Evolutionary conservation across 1,140 invertebrate species (phyloP).

Genomic region (Temnothorax curvispinosus): DNA sequence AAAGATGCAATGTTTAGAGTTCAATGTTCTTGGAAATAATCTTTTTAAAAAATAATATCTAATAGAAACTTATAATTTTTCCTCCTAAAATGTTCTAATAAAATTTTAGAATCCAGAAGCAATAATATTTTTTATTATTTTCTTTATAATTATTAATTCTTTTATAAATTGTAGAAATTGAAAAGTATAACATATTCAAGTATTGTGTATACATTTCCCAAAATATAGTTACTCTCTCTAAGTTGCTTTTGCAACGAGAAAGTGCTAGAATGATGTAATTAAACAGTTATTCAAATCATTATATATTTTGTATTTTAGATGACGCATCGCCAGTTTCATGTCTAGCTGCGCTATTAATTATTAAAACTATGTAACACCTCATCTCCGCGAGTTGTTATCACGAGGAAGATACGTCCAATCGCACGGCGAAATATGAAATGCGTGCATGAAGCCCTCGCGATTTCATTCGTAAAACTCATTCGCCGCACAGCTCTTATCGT

Average conservation of each 20-base stretch:
- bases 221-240: background rate
- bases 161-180: background rate
- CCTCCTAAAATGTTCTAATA: background rate
- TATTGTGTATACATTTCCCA: background rate
- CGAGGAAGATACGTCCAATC: background rate
- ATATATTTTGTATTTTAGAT: background rate
- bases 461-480: slow-evolving; percentile 1
- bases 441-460: background rate
- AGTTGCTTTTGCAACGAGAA: background rate
- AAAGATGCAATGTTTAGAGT: background rate
- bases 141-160: background rate
- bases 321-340: background rate
- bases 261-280: background rate
- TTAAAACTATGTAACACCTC: background rate
- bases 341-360: background rate
- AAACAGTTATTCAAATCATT: background rate
- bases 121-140: slow-evolving; percentile 16
- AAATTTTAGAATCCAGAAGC: background rate
- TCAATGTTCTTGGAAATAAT: background rate
- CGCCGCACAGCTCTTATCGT: slow-evolving; percentile 24
- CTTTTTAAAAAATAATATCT: background rate
- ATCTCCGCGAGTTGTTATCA: background rate
- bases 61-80: background rate
- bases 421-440: background rate
- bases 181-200: background rate